phyloP scores from a whole-genome alignment of 2,888 invertebrate species.

The Rotaria macrura region DNA sequence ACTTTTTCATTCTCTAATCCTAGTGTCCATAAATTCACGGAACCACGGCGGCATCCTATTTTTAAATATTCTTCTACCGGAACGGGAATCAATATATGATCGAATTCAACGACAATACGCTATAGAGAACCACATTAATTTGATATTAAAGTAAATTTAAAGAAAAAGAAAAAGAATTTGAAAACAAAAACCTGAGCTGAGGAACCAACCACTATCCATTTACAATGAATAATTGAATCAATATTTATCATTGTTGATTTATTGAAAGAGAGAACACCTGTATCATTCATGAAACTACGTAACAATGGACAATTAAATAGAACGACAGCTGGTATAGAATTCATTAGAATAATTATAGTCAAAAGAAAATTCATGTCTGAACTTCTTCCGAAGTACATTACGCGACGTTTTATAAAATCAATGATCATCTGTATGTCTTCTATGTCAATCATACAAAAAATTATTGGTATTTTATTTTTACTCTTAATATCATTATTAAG shows the following conservation, averaged over 20 bases:
- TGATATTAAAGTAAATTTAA: too few species aligned
- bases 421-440: background rate
- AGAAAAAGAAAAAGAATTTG: background rate
- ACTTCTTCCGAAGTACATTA: background rate
- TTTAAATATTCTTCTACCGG: background rate
- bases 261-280: background rate
- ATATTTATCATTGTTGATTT: background rate
- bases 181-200: background rate
- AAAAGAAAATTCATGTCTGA: background rate
- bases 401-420: background rate
- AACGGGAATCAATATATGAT: background rate
- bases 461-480: background rate
- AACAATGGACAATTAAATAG: background rate
- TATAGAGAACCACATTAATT: background rate
- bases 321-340: background rate
- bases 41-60: background rate
- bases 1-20: slow-evolving; percentile 1
- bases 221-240: background rate
- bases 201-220: background rate
- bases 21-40: background rate
- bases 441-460: background rate
- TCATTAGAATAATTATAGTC: background rate
- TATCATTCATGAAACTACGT: background rate
- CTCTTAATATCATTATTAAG: background rate
- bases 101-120: background rate